A percentile compares a stretch with the other conserved stretches of the same genome.
These are phyloP conservation scores for Euwallacea fornicatus DNA, from an alignment of 1,140 invertebrate species.

Conservation along the genomic window DNA sequence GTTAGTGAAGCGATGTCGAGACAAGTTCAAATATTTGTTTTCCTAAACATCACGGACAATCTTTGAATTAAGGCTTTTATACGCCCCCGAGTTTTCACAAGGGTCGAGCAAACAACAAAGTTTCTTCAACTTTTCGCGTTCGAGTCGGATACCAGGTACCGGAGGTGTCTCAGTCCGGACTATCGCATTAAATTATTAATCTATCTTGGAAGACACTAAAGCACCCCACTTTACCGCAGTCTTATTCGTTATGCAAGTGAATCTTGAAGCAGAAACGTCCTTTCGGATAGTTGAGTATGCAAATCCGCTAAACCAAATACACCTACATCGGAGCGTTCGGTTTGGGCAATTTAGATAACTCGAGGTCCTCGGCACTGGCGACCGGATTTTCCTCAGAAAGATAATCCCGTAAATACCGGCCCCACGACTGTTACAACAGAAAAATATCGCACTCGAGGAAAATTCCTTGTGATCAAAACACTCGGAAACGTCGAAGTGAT, in stretches of 20 bases:
- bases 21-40: slow-evolving; percentile 6
- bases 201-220: too few species aligned
- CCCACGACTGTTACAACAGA: not conserved
- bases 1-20: slow-evolving; percentile 6
- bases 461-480: not conserved
- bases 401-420: slow-evolving; percentile 8
- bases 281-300: slow-evolving; percentile 19
- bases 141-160: too few species aligned
- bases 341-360: slow-evolving; percentile 23
- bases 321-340: slow-evolving; percentile 16
- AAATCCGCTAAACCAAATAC: slow-evolving; percentile 27
- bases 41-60: slow-evolving; percentile 8
- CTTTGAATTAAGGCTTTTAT: slow-evolving; percentile 10
- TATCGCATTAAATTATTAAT: too few species aligned
- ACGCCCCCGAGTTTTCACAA: not conserved
- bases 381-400: slow-evolving; percentile 2
- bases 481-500: too few species aligned
- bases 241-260: slow-evolving; percentile 12
- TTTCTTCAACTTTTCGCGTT: not conserved
- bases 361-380: not conserved
- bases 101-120: not conserved
- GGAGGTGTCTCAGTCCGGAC: too few species aligned
- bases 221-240: not conserved
- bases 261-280: slow-evolving; percentile 6
- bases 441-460: not conserved